Evolutionary conservation across 2,113 vertebrate genomes (phyloP), one percentile per base, ranked within the genome.

Genomic region (Pachypanchax playfairii): DNA sequence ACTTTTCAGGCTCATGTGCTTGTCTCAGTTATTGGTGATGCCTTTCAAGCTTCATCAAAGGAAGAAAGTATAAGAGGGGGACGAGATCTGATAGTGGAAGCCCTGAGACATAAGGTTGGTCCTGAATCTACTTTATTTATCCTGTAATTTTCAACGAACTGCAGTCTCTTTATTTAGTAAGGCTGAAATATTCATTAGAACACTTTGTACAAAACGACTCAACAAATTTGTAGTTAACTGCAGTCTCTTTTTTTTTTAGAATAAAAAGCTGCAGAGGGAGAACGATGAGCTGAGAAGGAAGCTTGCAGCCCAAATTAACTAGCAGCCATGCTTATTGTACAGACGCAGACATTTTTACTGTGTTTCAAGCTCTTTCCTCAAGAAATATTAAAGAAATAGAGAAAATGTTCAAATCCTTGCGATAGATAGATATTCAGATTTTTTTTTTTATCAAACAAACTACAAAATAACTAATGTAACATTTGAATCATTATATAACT

Each of bases 41-140:
- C 79, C 3, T 90, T 92, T 61, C 43, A 26, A 21, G 79, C 79
- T 18, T 72, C 81, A 2, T 77, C 59, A 11, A 83, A 71, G 20
- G 57, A 78, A 18, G 65, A 74, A 15, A 70, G 2, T 1, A 3
- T 71, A 26, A 73, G 42, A 17, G 81, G 80, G 15, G 75, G 83
- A n/a, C 79, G 82, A 36, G 91, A 92, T 55, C 78, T 92, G 72
- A 82, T 88, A 39, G 92, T 93, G 61, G 92, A 93, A 68, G 90
- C 91, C 0, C 88, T 92, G 42, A 80, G 90, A 68, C 91, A 91
- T 36, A 92, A 91, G 86, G 92, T 93, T 11, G 26, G 73, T 25
- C 20, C 8, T 25, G 21, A 6, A n/a, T 41, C 35, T 17, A 18
- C 15, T 41, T n/a, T 41, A 18, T 41, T 41, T 24, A 15, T 4